Percentiles rank a stretch among this genome's conserved stretches.
Evolutionary conservation across 2,888 invertebrate species (phyloP).

Genomic region (Phyto melanocephala): DNA sequence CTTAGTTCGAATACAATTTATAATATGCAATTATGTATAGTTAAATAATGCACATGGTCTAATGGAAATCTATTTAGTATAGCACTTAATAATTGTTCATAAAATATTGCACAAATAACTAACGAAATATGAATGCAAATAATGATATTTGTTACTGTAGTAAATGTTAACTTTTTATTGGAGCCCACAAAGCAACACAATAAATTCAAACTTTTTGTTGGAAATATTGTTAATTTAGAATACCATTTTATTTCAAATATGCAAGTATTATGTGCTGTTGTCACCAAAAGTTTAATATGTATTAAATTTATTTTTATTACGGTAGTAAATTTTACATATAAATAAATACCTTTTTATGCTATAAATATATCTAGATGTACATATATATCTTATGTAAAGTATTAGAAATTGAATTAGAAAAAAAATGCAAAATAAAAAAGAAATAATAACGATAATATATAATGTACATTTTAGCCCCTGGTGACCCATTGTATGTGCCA

Average conservation of each 20-base stretch:
- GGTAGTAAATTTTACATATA: slow-evolving; percentile 9
- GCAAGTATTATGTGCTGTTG: neutral
- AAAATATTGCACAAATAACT: slow-evolving; percentile 25
- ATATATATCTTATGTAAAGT: neutral
- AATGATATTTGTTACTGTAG: slow-evolving; percentile 30
- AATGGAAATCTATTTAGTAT: neutral
- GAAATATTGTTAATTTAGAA: too few species aligned
- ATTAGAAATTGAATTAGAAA: neutral
- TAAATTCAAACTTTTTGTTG: too few species aligned
- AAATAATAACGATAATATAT: slow-evolving; percentile 44
- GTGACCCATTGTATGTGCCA: slow-evolving; percentile 61
- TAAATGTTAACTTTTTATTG: slow-evolving; percentile 26
- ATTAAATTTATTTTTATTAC: slow-evolving; percentile 36
- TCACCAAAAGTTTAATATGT: slow-evolving; percentile 14
- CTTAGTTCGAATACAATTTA: slow-evolving; percentile 28
- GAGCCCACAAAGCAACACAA: neutral
- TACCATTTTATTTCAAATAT: neutral
- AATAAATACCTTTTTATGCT: neutral
- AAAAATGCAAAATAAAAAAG: neutral
- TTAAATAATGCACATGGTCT: slow-evolving; percentile 21
- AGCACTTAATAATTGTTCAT: neutral
- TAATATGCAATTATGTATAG: slow-evolving; percentile 23
- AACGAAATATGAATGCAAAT: slow-evolving; percentile 39
- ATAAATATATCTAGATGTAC: neutral
- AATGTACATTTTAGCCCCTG: slow-evolving; percentile 50